phyloP scores from a whole-genome alignment of 2,888 invertebrate genomes.

The Branchinecta sandiegonensis region DNA sequence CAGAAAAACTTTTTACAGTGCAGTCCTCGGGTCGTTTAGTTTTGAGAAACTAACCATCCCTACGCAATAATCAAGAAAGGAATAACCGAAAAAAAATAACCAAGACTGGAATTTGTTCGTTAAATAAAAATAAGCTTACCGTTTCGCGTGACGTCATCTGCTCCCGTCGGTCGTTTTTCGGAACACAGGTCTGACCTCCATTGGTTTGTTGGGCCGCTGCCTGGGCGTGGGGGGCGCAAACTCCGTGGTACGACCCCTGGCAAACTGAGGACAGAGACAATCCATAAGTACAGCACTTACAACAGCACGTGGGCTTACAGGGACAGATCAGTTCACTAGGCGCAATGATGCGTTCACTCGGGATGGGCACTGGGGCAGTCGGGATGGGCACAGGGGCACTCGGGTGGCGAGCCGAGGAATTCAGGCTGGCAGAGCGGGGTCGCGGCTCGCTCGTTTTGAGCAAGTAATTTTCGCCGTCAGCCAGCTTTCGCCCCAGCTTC shows the following conservation, averaged over 20 bases:
- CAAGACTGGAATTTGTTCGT: too few relatives aligned
- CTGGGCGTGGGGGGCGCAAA: neutral
- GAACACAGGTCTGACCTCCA: slow-evolving; percentile 9
- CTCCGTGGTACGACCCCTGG: slow-evolving; percentile 13
- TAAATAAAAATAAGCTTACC: neutral
- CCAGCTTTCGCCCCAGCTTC: neutral
- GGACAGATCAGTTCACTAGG: slow-evolving; percentile 28
- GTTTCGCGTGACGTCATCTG: neutral
- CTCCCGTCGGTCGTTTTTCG: neutral
- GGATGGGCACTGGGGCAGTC: too few relatives aligned
- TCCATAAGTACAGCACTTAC: slow-evolving; percentile 37
- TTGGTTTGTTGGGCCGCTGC: neutral
- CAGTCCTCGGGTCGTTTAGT: too few relatives aligned
- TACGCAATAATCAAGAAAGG: too few relatives aligned
- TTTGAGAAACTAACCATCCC: too few relatives aligned
- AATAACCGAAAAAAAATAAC: too few relatives aligned
- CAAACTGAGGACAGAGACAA: slow-evolving; percentile 10
- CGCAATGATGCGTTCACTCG: neutral
- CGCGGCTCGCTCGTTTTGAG: neutral
- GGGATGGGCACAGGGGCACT: neutral
- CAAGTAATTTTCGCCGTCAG: neutral
- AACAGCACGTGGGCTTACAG: slow-evolving; percentile 38
- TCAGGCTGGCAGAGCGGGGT: neutral
- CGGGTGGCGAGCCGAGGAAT: neutral
- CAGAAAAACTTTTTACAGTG: too few relatives aligned